Evolutionary conservation across 2,113 vertebrate genomes (phyloP), one percentile per base, ranked within the genome.

Genomic region (Strix uralensis): DNA sequence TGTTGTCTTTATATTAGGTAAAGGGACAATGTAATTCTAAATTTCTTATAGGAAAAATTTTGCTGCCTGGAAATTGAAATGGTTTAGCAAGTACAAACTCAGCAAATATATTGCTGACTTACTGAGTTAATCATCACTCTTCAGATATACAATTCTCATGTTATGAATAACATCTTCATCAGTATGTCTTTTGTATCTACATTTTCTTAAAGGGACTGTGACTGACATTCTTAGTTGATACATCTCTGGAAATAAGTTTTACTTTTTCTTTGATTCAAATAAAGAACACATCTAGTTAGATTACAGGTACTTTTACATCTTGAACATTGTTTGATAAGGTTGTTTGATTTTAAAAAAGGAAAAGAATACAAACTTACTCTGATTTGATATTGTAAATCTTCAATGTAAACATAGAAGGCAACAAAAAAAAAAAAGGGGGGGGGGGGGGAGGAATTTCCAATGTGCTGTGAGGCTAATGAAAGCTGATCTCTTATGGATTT

Each of bases 61-160:
- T 66, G 4, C 6, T 90, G 15, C 66, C 17, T 86, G 81, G 40
- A 84, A 21, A 19, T 52, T 77, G 21, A 36, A 74, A n/a, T 19
- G 10, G 2, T 49, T 94, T 75, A 65, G 27, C 30, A 90, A 92
- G 34, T 29, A 79, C 11, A 62, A 81, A 54, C 22, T 70, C 87
- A 84, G 34, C 26, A 71, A 92, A 72, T 72, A 38, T 15, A 69
- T 47, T 57, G 30, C 16, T 86, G 30, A 44, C 13, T 36, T 78
- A 36, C 0, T 58, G 23, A 42, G 34, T 42, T 88, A 91, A 74
- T 86, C 32, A 88, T 40, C 40, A 20, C 21, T 77, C 17, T 90
- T 84, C n/a, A 26, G 25, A 38, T 49, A 47, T 13, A 29, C 4
- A 72, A 62, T 49, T 71, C 42, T 71, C 0, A 0, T 32, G 3